Evolutionary conservation across 1,140 invertebrate species (phyloP).

Genomic region (Lineus longissimus): DNA sequence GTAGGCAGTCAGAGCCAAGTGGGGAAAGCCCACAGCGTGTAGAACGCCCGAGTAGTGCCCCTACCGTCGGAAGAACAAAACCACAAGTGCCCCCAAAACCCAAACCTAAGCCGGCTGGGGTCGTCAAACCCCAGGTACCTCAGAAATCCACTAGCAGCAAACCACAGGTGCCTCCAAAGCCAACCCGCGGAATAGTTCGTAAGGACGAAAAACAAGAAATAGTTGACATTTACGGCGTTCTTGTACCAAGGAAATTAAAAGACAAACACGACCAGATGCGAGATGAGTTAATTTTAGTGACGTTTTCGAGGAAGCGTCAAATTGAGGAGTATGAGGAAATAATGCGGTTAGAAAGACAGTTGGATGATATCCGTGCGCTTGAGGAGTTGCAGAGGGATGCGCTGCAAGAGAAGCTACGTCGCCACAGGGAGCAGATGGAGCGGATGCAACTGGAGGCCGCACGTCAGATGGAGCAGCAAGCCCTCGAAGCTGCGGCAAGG

Average conservation of each 20-base stretch:
- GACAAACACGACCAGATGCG: conserved; percentile 58
- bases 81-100: no score
- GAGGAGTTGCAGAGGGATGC: background rate
- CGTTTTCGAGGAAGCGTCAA: conserved; percentile 50
- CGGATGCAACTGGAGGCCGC: background rate
- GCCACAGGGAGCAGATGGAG: background rate
- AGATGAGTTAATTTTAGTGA: conserved; percentile 58
- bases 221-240: conserved; percentile 46
- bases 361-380: background rate
- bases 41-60: no score
- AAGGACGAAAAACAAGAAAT: background rate
- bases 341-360: conserved; percentile 35
- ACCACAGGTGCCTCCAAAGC: conserved; percentile 1
- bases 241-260: conserved; percentile 58
- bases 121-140: no score
- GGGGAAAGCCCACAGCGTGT: no score
- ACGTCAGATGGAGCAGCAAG: background rate
- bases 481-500: conserved; percentile 5
- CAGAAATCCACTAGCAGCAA: background rate
- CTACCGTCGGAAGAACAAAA: no score
- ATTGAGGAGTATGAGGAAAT: conserved; percentile 55
- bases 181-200: background rate
- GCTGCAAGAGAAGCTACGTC: conserved; percentile 18
- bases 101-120: no score
- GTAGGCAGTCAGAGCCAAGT: background rate